Conservation (phyloP, 2,113 vertebrate species). For the Macquaria ambigua region DNA sequence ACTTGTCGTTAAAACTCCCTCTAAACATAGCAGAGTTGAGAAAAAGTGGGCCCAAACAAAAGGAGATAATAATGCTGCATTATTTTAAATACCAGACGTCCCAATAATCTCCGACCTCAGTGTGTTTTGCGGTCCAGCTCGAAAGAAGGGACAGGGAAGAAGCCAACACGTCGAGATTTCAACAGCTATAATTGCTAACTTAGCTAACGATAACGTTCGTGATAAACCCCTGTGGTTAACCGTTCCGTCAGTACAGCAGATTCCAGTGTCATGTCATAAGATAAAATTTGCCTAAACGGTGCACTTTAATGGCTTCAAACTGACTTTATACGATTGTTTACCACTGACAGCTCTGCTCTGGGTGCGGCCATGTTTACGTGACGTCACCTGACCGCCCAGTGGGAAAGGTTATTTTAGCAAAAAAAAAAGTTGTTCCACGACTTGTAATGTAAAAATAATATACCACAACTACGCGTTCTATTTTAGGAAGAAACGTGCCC, state of each 20-base stretch:
- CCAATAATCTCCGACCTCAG: not conserved
- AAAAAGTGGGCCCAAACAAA: not conserved
- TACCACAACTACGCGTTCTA: too few relatives aligned
- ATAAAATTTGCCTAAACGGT: rapidly evolving
- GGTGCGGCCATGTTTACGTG: constrained; percentile 51
- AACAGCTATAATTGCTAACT: not conserved
- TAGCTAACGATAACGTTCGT: not conserved
- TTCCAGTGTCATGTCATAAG: not conserved
- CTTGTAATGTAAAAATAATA: not conserved
- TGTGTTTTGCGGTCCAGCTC: not conserved
- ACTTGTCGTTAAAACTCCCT: not conserved
- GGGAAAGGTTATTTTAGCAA: not conserved
- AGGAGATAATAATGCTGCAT: not conserved
- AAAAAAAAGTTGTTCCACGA: not conserved
- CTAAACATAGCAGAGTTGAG: not conserved
- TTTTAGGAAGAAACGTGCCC: not conserved
- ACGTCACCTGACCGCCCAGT: constrained; percentile 35
- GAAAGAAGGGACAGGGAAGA: not conserved
- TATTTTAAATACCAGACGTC: not conserved
- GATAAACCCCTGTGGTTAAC: not conserved
- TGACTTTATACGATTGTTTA: not conserved
- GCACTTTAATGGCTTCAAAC: not conserved
- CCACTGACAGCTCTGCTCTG: too few relatives aligned
- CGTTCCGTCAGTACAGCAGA: too few relatives aligned
- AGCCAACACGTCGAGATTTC: not conserved